These are phyloP conservation scores for Macrophya annulata DNA, from an alignment of 2,888 invertebrate species.

Conservation along the genomic window DNA sequence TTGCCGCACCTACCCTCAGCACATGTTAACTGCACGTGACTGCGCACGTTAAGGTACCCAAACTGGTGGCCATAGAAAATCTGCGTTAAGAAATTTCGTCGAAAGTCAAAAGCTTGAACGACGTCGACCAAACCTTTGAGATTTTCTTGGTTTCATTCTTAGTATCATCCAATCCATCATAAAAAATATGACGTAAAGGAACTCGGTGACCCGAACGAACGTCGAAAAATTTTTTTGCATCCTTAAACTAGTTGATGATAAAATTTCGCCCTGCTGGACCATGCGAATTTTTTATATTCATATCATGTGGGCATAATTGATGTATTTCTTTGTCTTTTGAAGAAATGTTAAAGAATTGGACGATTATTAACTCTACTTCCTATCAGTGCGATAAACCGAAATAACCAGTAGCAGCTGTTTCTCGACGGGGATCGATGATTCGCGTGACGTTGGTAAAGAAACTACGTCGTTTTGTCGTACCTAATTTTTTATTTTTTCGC, in stretches of 20 bases:
- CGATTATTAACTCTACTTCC: slow-evolving; percentile 4
- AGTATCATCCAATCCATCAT: slow-evolving; percentile 3
- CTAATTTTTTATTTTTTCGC: slow-evolving; percentile 20
- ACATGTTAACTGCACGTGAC: background rate
- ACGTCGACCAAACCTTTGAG: background rate
- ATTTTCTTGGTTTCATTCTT: background rate
- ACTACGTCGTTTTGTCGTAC: slow-evolving; percentile 27
- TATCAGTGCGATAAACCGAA: background rate
- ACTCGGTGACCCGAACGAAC: background rate
- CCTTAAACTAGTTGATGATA: background rate
- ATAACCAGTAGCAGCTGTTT: background rate
- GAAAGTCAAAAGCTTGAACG: slow-evolving; percentile 5
- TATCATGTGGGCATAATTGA: background rate
- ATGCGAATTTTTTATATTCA: background rate
- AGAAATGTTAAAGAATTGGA: background rate
- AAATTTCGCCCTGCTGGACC: background rate
- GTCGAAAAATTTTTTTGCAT: background rate
- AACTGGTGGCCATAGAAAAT: slow-evolving; percentile 15
- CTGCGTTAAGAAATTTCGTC: background rate
- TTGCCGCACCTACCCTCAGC: background rate
- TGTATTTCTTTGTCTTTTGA: background rate
- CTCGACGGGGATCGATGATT: background rate
- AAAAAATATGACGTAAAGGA: background rate
- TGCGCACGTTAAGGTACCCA: background rate
- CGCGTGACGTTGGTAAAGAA: background rate